Evolutionary conservation across 2,113 vertebrate species (phyloP), one percentile per base, ranked within the genome.

Genomic region (Aphyosemion australe): DNA sequence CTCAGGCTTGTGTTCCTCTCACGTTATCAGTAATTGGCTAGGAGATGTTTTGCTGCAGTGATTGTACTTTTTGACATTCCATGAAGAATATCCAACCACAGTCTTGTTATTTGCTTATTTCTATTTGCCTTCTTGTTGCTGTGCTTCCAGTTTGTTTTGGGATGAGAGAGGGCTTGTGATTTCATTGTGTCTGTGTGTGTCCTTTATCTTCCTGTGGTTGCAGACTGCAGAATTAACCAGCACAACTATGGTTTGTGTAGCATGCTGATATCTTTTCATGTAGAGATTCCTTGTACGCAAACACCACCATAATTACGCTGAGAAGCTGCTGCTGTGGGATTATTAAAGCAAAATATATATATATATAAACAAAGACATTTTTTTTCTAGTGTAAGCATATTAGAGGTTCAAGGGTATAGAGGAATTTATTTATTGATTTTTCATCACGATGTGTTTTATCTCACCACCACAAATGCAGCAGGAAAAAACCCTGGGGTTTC

Each of bases 11-110:
- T 72, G 64, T 34, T 78, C 54, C 31, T 69, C 50, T 48, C 21
- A 9, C 26, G 39, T 34, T 51, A 53, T 69, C 63, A 65, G 68
- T 42, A 49, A 67, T 43, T 64, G 43, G 49, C 32, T 46, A n/a
- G 15, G 65, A 80, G 43, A 67, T 70, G 20, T 78, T 75, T 68
- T 31, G 11, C 60, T 61, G 66, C 56, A 45, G 26, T 39, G 48
- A 79, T 48, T 70, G 65, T n/a, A 78, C 39, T 60, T 70, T 72
- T 82, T 80, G 76, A 57, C 76, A 59, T 54, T 71, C 73, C 54
- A 78, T 65, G 53, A 74, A 74, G n/a, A 55, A 66, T 65, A 73
- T 61, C 50, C 68, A 71, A 58, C 51, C 8, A 18, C 41, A 61
- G 74, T 61, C 56, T 75, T 39, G 34, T 65, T 76, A 74, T 78